Percentiles rank a stretch among this genome's conserved stretches.
phyloP scores from a whole-genome alignment of 2,888 invertebrate genomes.

The Troglohyphantes excavatus region DNA sequence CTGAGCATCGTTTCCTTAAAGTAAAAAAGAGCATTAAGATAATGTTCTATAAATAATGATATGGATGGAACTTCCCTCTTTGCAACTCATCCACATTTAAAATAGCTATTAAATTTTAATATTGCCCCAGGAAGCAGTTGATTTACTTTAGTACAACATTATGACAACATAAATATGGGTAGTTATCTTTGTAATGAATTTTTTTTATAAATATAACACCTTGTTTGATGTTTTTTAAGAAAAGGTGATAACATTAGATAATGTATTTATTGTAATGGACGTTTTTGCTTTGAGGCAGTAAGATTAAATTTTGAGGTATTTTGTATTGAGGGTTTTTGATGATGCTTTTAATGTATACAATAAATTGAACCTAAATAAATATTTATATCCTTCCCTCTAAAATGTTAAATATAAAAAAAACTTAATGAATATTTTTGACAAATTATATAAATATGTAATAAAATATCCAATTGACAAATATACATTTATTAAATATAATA shows the following conservation, averaged over 20 bases:
- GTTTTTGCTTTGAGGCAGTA: not conserved
- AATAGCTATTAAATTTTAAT: conserved; percentile 49
- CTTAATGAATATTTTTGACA: too few relatives aligned
- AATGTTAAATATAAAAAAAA: too few relatives aligned
- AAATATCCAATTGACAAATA: too few relatives aligned
- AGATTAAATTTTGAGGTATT: not conserved
- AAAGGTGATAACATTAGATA: not conserved
- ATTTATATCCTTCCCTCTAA: too few relatives aligned
- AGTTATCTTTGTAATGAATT: conserved; percentile 38
- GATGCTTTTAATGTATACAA: not conserved
- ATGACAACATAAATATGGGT: conserved; percentile 32
- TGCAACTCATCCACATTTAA: not conserved
- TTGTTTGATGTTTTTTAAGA: conserved; percentile 1
- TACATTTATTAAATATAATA: too few relatives aligned
- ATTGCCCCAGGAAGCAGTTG: conserved; percentile 30
- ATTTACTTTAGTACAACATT: conserved; percentile 15
- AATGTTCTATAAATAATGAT: conserved; percentile 13
- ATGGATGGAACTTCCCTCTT: not conserved
- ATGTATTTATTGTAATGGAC: not conserved
- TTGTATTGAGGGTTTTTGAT: not conserved
- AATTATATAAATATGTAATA: too few relatives aligned
- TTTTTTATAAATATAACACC: conserved; percentile 10
- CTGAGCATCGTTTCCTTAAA: not conserved
- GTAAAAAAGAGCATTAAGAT: not conserved
- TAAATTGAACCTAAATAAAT: too few relatives aligned